Conservation (phyloP, 2,888 invertebrate species). For the Raillietiella orientalis region DNA sequence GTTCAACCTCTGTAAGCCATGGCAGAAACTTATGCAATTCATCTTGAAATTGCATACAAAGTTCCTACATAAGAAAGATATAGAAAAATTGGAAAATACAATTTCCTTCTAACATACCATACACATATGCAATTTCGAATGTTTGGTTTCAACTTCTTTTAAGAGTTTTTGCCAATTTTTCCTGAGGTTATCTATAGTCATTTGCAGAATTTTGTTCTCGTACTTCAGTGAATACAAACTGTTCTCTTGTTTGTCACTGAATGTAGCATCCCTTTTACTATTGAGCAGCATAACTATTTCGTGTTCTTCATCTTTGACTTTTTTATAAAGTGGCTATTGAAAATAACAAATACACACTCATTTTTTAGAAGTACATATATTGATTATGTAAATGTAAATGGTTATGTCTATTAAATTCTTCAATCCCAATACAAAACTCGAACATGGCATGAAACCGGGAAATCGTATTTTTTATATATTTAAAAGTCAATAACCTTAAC, state of each 20-base stretch:
- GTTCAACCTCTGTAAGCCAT: constrained; percentile 61
- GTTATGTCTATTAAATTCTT: constrained; percentile 1
- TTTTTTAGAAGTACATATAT: too few relatives aligned
- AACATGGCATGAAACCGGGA: too few relatives aligned
- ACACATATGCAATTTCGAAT: constrained; percentile 55
- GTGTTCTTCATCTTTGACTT: constrained; percentile 58
- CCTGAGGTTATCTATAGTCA: constrained; percentile 60
- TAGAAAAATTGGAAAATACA: too few relatives aligned
- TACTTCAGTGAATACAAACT: too few relatives aligned
- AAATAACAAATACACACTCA: constrained; percentile 1
- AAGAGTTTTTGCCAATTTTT: constrained; percentile 71
- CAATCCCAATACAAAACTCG: neutral
- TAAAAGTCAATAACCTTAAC: too few relatives aligned
- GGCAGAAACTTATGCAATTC: constrained; percentile 66
- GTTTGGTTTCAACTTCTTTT: constrained; percentile 51
- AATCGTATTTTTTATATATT: too few relatives aligned
- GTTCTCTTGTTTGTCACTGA: too few relatives aligned
- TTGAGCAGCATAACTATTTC: constrained; percentile 77
- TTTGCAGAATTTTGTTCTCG: constrained; percentile 27
- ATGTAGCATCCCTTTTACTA: constrained; percentile 6
- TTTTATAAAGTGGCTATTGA: constrained; percentile 40
- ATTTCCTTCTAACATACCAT: too few relatives aligned
- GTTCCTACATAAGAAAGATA: neutral
- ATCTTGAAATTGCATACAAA: constrained; percentile 15
- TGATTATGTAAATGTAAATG: neutral